Evolutionary conservation across 1,140 invertebrate species (phyloP), one percentile per base, ranked within the genome.

Genomic region (Spodoptera frugiperda): DNA sequence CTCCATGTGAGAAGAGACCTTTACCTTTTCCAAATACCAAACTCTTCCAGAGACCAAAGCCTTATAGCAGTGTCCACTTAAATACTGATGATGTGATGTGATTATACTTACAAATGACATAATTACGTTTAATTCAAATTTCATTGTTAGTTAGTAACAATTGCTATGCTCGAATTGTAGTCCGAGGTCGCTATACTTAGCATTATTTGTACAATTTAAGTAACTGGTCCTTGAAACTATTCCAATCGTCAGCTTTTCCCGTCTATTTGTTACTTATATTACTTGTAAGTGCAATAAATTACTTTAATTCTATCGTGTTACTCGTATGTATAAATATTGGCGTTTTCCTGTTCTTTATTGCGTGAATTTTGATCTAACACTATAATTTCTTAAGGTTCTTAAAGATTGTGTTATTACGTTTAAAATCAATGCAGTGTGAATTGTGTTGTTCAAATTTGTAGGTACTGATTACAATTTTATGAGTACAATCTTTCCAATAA

Each of bases 181-280:
- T 48, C 63, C 63, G 46, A 67, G 63, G 63, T 67, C 46, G 25
- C 33, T 39, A 49, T 14, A 46, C 0, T 1, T 49, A 25, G 44
- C n/a, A 67, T 67, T 67, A 67, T 49, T 67, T 63, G 57, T 61
- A 65, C 17, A 49, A 14, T 46, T 67, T 14, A 49, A 67, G 63
- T 67, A 67, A 67, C 19, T 12, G 49, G 21, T 14, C 63, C 63
- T 67, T 67, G 63, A 67, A 49, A 12, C 25, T 11, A 67, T 25
- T 48, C 17, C 11, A 67, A 49, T 44, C 44, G 8, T 44, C 44
- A 63, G 59, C 15, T 63, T 63, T 53, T 53, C 44, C 33, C 57
- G 57, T 44, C 11, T 63, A 15, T 63, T 63, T 17, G n/a, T 61
- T 44, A n/a, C 9, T 39, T 44, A 25, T 0, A 25, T 25, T 25